A percentile compares a stretch with the other conserved stretches of the same genome.
Conservation (phyloP, 2,797 vertebrate species). For the Poliocrania exsul region DNA sequence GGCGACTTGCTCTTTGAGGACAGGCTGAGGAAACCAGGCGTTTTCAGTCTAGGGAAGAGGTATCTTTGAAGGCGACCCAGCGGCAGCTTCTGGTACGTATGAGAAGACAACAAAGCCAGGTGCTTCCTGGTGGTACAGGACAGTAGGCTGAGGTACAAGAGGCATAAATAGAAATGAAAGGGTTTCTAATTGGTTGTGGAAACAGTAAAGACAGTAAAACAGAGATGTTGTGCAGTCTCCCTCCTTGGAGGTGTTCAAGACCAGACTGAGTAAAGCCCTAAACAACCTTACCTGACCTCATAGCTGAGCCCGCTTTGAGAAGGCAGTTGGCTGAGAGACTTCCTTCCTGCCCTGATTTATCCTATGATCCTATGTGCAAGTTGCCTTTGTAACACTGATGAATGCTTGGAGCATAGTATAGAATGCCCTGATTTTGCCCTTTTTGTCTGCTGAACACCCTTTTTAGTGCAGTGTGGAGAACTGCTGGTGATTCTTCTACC, state of each 20-base stretch:
- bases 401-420: neutral
- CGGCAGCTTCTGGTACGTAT: neutral
- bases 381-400: neutral
- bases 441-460: neutral
- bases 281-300: neutral
- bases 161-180: neutral
- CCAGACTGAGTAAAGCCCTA: neutral
- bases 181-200: neutral
- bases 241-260: neutral
- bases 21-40: neutral
- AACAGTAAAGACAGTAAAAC: neutral
- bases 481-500: neutral
- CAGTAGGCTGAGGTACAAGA: accelerated
- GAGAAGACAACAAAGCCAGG: neutral
- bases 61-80: neutral
- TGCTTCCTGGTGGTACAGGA: neutral
- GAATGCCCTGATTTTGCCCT: neutral
- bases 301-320: neutral
- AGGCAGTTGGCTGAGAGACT: neutral
- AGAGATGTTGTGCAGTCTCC: neutral
- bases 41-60: neutral
- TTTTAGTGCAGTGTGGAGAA: neutral
- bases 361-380: accelerated
- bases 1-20: neutral
- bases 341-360: neutral